Conservation (phyloP, 2,797 vertebrate species). For the Poecilia velifera region DNA sequence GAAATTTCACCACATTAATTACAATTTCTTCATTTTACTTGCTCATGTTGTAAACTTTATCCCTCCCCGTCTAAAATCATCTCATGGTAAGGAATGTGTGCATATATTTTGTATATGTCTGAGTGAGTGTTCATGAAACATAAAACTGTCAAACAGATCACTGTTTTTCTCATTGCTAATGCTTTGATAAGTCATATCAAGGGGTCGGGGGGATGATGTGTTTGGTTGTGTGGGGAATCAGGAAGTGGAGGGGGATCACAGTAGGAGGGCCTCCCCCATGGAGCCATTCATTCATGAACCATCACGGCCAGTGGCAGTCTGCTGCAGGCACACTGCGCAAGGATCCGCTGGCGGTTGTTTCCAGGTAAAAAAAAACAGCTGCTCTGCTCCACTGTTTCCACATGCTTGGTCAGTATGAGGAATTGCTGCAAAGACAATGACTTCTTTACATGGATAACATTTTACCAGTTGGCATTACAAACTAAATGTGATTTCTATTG, state of each 20-base stretch:
- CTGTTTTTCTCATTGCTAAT: too few species aligned
- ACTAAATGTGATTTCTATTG: not conserved
- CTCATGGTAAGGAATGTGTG: not conserved
- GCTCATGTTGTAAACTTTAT: not conserved
- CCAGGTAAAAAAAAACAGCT: not conserved
- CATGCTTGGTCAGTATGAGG: not conserved
- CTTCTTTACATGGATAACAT: not conserved
- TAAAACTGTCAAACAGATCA: not conserved
- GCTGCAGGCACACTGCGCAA: not conserved
- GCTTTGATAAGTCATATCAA: not conserved
- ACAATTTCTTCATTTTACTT: not conserved
- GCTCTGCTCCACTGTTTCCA: not conserved
- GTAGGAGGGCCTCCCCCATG: not conserved
- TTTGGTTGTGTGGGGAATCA: not conserved
- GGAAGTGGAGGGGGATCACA: not conserved
- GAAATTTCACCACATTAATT: not conserved
- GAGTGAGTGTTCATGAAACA: not conserved
- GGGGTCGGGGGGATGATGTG: too few species aligned
- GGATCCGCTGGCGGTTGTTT: not conserved
- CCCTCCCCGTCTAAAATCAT: not conserved
- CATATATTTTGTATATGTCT: not conserved
- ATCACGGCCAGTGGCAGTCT: not conserved
- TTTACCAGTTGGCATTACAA: not conserved
- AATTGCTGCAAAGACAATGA: not conserved
- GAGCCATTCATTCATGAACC: not conserved